Conservation (phyloP, 2,113 vertebrate species). For the Colaptes auratus region DNA sequence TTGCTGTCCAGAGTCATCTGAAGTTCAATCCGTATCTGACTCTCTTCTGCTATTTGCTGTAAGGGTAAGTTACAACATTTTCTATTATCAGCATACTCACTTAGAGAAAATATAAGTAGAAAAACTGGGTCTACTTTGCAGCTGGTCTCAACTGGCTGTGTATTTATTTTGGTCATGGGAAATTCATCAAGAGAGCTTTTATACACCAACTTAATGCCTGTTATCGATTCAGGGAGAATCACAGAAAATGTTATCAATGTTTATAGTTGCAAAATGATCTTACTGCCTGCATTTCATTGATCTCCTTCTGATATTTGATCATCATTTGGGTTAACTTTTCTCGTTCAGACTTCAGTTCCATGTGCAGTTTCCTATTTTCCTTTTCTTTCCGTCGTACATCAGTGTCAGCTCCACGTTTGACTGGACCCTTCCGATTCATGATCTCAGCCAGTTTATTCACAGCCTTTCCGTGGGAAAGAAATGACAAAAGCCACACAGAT, state of each 20-base stretch:
- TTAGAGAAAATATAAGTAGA: neutral
- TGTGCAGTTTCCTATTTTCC: constrained; percentile 96
- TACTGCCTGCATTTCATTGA: constrained; percentile 98
- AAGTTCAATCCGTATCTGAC: constrained; percentile 92
- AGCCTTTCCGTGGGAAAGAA: constrained; percentile 76
- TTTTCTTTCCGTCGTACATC: constrained; percentile 96
- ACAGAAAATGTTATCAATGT: neutral
- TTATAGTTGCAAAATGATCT: constrained; percentile 47
- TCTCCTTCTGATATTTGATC: constrained; percentile 97
- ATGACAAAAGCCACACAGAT: neutral
- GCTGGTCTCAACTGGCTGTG: neutral
- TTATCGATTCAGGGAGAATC: neutral
- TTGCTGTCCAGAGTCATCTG: constrained; percentile 99
- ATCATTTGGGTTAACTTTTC: constrained; percentile 96
- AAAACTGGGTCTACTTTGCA: neutral
- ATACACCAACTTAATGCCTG: neutral
- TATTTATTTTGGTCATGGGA: neutral
- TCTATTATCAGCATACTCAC: neutral
- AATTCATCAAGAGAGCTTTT: neutral
- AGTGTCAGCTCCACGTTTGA: constrained; percentile 93
- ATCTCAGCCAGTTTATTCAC: constrained; percentile 98
- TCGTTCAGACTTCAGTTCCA: constrained; percentile 94
- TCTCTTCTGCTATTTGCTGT: constrained; percentile 96
- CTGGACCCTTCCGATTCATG: constrained; percentile 93
- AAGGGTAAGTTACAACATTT: constrained; percentile 2